Evolutionary conservation across 37 sponge, comb jelly and placozoan genomes (phyloP).

Genomic region (Halichondria panicea): DNA sequence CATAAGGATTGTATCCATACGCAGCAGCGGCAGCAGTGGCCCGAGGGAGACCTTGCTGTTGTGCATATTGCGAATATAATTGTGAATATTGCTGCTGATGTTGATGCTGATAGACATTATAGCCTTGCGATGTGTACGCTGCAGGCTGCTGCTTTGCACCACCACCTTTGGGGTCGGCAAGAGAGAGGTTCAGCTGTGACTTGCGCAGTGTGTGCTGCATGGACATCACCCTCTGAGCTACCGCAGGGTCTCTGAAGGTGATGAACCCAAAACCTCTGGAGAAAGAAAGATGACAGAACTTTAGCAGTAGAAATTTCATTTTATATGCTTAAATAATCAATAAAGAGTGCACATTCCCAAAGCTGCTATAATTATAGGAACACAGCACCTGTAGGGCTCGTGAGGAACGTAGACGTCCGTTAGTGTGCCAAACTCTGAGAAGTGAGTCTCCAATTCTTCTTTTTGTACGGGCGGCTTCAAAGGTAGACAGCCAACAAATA

Average conservation of each 20-base stretch:
- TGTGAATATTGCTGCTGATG: not conserved
- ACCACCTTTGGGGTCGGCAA: slow-evolving; percentile 68
- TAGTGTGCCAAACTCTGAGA: slow-evolving; percentile 68
- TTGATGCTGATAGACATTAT: slow-evolving; percentile 1
- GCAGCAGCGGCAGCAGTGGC: no score
- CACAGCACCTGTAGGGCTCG: slow-evolving; percentile 57
- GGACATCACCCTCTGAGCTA: slow-evolving; percentile 43
- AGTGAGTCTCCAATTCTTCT: slow-evolving; percentile 63
- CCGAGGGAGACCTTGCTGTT: not conserved
- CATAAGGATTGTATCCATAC: no score
- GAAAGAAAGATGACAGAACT: not conserved
- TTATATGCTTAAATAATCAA: no score
- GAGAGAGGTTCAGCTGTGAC: slow-evolving; percentile 57
- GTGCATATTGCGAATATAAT: not conserved
- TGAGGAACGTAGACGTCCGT: slow-evolving; percentile 84
- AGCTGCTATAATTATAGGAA: no score
- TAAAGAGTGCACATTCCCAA: no score
- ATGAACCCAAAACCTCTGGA: slow-evolving; percentile 83
- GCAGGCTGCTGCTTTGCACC: not conserved
- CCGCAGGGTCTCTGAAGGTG: slow-evolving; percentile 59
- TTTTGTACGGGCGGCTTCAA: slow-evolving; percentile 24
- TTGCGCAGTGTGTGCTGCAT: slow-evolving; percentile 52
- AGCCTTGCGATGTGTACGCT: not conserved
- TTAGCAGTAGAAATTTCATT: not conserved
- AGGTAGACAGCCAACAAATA: slow-evolving; percentile 87